phyloP scores from a whole-genome alignment of 2,113 vertebrate genomes.

The Reinhardtius hippoglossoides region DNA sequence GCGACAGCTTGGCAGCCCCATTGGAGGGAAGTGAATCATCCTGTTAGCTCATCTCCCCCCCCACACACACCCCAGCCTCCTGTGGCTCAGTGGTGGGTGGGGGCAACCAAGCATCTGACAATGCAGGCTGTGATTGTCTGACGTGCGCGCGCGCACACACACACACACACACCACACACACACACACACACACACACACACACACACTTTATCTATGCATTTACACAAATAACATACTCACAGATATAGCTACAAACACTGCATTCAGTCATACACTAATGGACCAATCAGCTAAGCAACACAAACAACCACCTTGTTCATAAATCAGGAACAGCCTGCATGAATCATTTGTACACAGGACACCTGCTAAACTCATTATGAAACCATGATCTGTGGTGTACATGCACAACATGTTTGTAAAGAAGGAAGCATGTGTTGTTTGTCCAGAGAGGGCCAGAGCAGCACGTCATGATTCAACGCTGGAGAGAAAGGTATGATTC shows the following conservation, averaged over 20 bases:
- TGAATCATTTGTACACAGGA: constrained; percentile 23
- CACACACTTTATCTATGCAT: not conserved
- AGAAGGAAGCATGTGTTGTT: constrained; percentile 7
- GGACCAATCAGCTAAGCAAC: constrained; percentile 13
- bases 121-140: constrained; percentile 28
- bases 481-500: too few species aligned
- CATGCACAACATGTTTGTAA: not conserved
- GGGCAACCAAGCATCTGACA: constrained; percentile 69
- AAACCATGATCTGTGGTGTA: constrained; percentile 13
- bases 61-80: constrained; percentile 16
- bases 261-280: not conserved
- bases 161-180: not conserved
- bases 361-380: constrained; percentile 13
- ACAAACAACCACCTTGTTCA: constrained; percentile 32
- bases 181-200: constrained; percentile 2
- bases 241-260: not conserved
- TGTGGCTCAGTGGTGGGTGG: constrained; percentile 21
- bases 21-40: constrained; percentile 71
- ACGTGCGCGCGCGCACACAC: not conserved
- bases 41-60: constrained; percentile 48
- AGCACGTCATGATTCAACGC: not conserved
- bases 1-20: constrained; percentile 65
- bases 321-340: constrained; percentile 49
- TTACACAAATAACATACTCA: not conserved
- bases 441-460: not conserved